Base-by-base conservation (phyloP, 1,140 invertebrate species). In the Planococcus citri region DNA sequence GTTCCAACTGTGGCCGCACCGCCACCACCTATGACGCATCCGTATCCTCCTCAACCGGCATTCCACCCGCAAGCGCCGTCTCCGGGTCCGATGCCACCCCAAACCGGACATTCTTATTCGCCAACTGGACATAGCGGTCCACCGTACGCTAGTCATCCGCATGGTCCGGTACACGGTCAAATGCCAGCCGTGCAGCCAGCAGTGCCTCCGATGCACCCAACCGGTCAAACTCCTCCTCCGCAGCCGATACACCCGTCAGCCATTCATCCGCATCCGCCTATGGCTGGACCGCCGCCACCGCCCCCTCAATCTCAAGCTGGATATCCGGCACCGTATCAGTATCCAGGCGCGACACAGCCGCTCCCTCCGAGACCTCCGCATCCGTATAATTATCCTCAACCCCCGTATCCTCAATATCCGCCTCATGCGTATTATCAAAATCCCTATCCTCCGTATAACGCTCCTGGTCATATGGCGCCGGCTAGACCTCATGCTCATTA, bases 401-500 rank as follows among this genome's bases (percentile, higher is more conserved):
- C 68, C 21, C 68, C 68, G n/a, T 69, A 69, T 27, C 68, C 33
- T n/a, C 68, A 69, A 33, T 69, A 69, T 51, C 68, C 68, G 1
- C 37, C 41, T 3, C 68, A 69, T 51, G 33, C 33, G 17, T 41
- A 69, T 41, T 69, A 69, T 24, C 68, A 38, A 14, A 22, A 41
- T 4, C 68, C 68, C 33, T 41, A 69, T 41, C 68, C 60, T 24
- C 3, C 60, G 20, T 64, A 64, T 64, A 25, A 25, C 20, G 60
- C 60, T 4, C 10, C 22, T 6, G 60, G 60, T 17, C 60, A 64
- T 17, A 25, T 64, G 22, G 10, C 21, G 12, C 60, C 60, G 21
- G 60, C 60, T 64, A 10, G 60, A 24, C 60, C 60, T 25, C 60
- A 64, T 20, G 60, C 60, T 6, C 60, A 64, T 64, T 64, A 64